Evolutionary conservation across 2,113 vertebrate species (phyloP).

Genomic region (Callocephalon fimbriatum): DNA sequence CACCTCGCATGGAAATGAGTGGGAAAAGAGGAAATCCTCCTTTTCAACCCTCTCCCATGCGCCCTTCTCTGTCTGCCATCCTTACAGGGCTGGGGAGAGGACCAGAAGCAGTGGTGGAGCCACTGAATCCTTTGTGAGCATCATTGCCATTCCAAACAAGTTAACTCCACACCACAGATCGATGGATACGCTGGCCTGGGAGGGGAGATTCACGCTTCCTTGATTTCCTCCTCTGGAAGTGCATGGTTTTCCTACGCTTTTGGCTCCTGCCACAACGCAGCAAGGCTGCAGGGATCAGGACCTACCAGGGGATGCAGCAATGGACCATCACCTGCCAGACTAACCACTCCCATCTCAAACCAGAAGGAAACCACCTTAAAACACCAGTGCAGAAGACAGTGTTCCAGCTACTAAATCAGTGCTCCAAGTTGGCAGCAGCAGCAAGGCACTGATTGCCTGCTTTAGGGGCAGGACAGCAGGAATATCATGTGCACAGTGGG

Average conservation of each 20-base stretch:
- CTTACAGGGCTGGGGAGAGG: neutral
- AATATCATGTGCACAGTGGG: neutral
- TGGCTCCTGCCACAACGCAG: neutral
- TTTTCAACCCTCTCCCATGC: neutral
- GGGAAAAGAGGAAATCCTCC: neutral
- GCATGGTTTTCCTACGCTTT: neutral
- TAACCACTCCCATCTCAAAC: neutral
- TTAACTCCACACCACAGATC: conserved; percentile 30
- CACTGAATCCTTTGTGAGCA: neutral
- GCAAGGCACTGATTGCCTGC: rapidly evolving
- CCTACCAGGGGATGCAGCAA: neutral
- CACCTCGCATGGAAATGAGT: neutral
- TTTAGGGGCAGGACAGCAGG: neutral
- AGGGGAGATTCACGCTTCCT: neutral
- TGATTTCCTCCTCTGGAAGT: neutral
- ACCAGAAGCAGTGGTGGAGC: neutral
- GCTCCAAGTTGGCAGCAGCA: rapidly evolving
- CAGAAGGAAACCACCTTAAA: neutral
- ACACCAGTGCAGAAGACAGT: neutral
- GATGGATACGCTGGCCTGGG: neutral
- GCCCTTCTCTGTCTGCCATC: neutral
- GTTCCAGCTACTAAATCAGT: neutral
- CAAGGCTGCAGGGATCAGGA: neutral
- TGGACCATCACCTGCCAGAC: rapidly evolving
- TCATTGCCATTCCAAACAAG: conserved; percentile 43